A percentile compares a stretch with the other conserved stretches of the same genome.
phyloP scores from a whole-genome alignment of 2,797 vertebrate genomes.

The Alfaro cultratus region DNA sequence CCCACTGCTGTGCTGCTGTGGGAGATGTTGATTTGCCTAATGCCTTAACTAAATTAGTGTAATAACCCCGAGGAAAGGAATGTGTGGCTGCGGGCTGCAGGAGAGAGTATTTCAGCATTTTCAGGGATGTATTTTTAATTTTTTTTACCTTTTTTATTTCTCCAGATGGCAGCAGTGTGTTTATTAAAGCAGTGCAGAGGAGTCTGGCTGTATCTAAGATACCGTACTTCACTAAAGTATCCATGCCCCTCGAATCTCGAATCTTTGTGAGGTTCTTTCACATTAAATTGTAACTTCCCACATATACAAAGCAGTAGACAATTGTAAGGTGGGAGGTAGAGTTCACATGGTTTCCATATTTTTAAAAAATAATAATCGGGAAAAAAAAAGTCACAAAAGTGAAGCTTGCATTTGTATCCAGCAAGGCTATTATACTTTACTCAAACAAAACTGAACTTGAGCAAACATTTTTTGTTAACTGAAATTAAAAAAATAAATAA shows the following conservation, averaged over 20 bases:
- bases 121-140: neutral
- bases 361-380: neutral
- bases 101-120: slow-evolving; percentile 38
- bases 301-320: neutral
- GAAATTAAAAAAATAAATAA: too few species aligned
- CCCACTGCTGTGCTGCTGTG: slow-evolving; percentile 46
- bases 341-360: neutral
- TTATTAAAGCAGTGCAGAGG: slow-evolving; percentile 51
- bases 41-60: slow-evolving; percentile 69
- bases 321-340: neutral
- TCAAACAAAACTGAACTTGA: too few species aligned
- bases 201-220: slow-evolving; percentile 31
- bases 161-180: slow-evolving; percentile 31
- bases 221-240: neutral
- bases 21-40: slow-evolving; percentile 73
- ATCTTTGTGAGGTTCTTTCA: neutral
- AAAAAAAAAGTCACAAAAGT: neutral
- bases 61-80: slow-evolving; percentile 61
- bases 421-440: too few species aligned
- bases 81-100: slow-evolving; percentile 38
- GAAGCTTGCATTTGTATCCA: neutral
- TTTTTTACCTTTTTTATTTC: neutral
- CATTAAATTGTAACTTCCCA: neutral
- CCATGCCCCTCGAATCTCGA: neutral
- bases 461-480: too few species aligned